phyloP scores from a whole-genome alignment of 2,888 invertebrate genomes.

The Agrypnus murinus region DNA sequence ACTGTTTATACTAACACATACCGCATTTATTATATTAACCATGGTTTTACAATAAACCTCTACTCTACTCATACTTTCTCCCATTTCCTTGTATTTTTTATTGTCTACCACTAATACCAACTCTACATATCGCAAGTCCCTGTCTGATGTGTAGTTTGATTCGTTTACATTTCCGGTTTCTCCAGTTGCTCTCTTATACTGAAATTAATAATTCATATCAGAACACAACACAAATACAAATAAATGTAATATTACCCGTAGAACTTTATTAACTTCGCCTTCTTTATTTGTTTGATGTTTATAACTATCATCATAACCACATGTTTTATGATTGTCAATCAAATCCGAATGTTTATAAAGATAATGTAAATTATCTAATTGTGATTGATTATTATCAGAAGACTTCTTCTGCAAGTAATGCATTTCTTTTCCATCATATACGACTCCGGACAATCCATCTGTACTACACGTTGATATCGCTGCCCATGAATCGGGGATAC shows the following conservation, averaged over 20 bases:
- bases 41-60: conserved; percentile 92
- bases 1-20: no score
- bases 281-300: conserved; percentile 60
- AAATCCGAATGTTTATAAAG: conserved; percentile 81
- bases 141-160: conserved; percentile 91
- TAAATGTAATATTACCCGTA: no score
- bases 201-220: conserved; percentile 65
- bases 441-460: conserved; percentile 81
- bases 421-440: conserved; percentile 85
- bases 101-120: conserved; percentile 92
- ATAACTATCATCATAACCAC: conserved; percentile 70
- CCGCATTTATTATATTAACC: conserved; percentile 96
- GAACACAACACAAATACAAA: neutral
- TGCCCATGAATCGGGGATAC: conserved; percentile 82
- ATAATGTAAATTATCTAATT: conserved; percentile 72
- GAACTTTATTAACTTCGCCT: conserved; percentile 75
- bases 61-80: conserved; percentile 82
- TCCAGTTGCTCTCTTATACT: conserved; percentile 82
- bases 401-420: conserved; percentile 80
- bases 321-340: conserved; percentile 75
- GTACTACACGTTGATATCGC: conserved; percentile 87
- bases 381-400: conserved; percentile 35
- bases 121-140: conserved; percentile 90
- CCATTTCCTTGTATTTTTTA: conserved; percentile 87
- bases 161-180: conserved; percentile 79